Base-by-base conservation (phyloP, 2,888 invertebrate species). In the Tromatobia lineatoria region DNA sequence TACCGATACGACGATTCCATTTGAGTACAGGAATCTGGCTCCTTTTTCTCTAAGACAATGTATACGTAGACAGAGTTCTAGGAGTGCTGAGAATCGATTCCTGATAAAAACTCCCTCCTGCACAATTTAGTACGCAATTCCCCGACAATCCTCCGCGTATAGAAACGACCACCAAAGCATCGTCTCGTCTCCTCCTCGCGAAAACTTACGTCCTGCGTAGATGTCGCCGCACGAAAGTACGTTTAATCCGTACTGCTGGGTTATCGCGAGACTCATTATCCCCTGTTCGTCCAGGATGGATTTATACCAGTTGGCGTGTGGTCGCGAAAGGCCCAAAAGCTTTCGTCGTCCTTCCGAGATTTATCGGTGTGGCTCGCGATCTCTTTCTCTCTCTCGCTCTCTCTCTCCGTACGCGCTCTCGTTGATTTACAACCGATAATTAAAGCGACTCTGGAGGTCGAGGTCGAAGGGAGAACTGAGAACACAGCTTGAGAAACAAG, bases 381-480 rank as follows among this genome's bases (percentile, higher is more conserved):
- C 20, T 85, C 79, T 67, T 83, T 84, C 80, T 52, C 66, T 54
- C 74, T 59, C 78, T 79, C 57, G 42, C 66, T 54, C 74, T 59
- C 80, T 79, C 57, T 57, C 47, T 42, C 61, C 42, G 59, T 85
- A 81, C 75, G 73, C 79, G 29, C 80, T 18, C 73, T 81, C 82
- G 87, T 85, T 91, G 91, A 92, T 91, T 92, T 92, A 92, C 90
- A 91, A 88, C 90, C 90, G 90, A 93, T 92, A 93, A 93, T 93
- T 92, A 93, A 93, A 93, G 89, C 91, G 91, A 88, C 89, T 90
- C 90, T 69, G 81, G 70, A 69, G 71, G 74, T 75, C 77, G 84
- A 70, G 80, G 69, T 74, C 73, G 74, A 69, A 76, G 78, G 83
- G 85, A 80, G 73, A 79, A 69, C 69, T 34, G 74, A 71, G 38